A percentile compares a stretch with the other conserved stretches of the same genome.
Evolutionary conservation across 2,797 vertebrate genomes (phyloP).

Genomic region (Sternotherus odoratus): DNA sequence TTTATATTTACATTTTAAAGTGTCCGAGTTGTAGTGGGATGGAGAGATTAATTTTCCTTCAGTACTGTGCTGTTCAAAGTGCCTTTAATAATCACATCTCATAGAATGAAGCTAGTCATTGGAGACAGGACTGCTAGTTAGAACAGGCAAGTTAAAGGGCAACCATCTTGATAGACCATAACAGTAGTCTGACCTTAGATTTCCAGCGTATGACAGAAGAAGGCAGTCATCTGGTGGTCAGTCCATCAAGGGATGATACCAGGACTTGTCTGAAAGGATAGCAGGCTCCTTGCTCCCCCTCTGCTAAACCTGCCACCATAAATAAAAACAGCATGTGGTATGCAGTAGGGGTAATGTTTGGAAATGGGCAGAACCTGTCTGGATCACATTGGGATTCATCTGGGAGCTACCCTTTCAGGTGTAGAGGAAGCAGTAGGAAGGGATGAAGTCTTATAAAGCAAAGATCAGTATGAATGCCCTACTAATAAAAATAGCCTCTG

Average conservation of each 20-base stretch:
- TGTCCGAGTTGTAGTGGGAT: neutral
- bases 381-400: neutral
- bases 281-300: neutral
- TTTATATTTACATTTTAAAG: conserved; percentile 15
- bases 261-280: neutral
- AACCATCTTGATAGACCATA: neutral
- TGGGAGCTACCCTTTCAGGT: neutral
- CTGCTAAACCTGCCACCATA: neutral
- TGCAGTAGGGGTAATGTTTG: neutral
- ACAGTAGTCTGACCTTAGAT: neutral
- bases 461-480: neutral
- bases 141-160: neutral
- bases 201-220: neutral
- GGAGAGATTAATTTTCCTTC: neutral
- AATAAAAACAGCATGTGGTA: accelerated
- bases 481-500: neutral
- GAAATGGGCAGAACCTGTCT: neutral
- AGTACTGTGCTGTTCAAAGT: neutral
- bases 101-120: neutral
- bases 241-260: neutral
- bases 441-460: neutral
- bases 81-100: neutral
- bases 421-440: neutral
- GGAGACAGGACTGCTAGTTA: neutral
- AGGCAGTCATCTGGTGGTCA: accelerated